A percentile compares a stretch with the other conserved stretches of the same genome.
Conservation (phyloP, 2,888 invertebrate species). For the Ernsta delagoae region DNA sequence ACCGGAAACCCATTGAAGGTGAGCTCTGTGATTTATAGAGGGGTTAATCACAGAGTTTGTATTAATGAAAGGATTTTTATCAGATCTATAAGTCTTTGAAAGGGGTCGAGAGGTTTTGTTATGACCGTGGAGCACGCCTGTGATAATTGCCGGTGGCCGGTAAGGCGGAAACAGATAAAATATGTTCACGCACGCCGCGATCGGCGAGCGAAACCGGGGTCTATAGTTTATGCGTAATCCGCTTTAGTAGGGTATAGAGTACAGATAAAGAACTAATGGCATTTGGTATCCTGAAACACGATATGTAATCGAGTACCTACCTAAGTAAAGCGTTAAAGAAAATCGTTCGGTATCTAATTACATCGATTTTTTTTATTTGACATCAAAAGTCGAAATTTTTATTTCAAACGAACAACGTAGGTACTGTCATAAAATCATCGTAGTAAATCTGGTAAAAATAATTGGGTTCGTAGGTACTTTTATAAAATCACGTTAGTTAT, state of each 20-base stretch:
- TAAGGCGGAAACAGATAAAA: slow-evolving; percentile 74
- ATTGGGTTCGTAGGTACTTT: too few relatives aligned
- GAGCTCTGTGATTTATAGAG: slow-evolving; percentile 71
- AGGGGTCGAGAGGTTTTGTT: slow-evolving; percentile 56
- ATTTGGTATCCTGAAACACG: slow-evolving; percentile 4
- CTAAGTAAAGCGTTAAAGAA: too few relatives aligned
- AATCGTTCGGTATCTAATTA: too few relatives aligned
- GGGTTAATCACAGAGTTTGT: slow-evolving; percentile 72
- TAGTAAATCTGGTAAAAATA: too few relatives aligned
- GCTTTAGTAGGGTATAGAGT: slow-evolving; percentile 11
- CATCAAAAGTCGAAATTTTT: too few relatives aligned
- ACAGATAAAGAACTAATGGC: too few relatives aligned
- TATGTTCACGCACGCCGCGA: slow-evolving; percentile 81
- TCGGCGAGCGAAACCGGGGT: slow-evolving; percentile 58
- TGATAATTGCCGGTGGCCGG: slow-evolving; percentile 71
- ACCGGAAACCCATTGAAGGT: slow-evolving; percentile 35
- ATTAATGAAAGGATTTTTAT: slow-evolving; percentile 71
- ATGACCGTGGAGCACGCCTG: slow-evolving; percentile 73
- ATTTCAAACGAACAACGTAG: too few relatives aligned
- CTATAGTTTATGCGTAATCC: slow-evolving; percentile 56
- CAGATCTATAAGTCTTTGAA: slow-evolving; percentile 51
- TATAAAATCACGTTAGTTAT: too few relatives aligned
- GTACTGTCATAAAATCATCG: too few relatives aligned
- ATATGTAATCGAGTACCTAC: too few relatives aligned
- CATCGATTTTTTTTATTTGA: too few relatives aligned